Base-by-base conservation (phyloP, 2,113 vertebrate species). In the Zeus faber region DNA sequence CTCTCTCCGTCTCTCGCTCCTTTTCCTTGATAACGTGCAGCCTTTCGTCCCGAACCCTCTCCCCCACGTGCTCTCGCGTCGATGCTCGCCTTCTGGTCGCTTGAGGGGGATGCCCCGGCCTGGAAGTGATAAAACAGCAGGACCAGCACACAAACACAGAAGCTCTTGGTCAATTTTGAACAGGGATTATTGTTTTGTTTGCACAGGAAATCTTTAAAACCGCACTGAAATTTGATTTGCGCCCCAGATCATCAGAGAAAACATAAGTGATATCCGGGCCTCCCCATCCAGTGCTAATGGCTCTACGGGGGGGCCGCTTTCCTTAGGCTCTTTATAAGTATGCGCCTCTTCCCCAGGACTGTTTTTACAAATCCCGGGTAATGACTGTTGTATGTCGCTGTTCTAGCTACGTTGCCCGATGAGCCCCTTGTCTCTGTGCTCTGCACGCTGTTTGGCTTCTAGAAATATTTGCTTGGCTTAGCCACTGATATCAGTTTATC, bases 171-270 rank as follows among this genome's bases (percentile, higher is more conserved):
- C 49, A 40, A 46, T 74, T 74, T 58, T 62, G 57, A 74, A 59
- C 55, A 4, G 2, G 85, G 88, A 80, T 81, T 64, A 65, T 66
- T 90, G 87, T 91, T 93, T 85, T 94, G 91, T 95, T 95, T 93
- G 89, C 82, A 60, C 85, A 87, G 81, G 72, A 86, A 88, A 95
- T 94, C 91, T 89, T 90, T 85, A 86, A 91, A 91, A 93, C 89
- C 85, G 89, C 88, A 92, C 74, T 91, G 83, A 93, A 94, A 93
- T 91, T 90, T 85, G 92, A 96, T 96, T 95, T 94, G 86, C 76
- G 69, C 89, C 66, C 75, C 81, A 72, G 80, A 88, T 87, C 74
- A 72, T 85, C 73, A 71, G 81, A 80, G 84, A 72, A 90, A 88
- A 89, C 79, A 82, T 54, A 23, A 62, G 70, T 65, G 63, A 56